phyloP scores from a whole-genome alignment of 1,140 invertebrate genomes.

The Neodiprion pinetum region DNA sequence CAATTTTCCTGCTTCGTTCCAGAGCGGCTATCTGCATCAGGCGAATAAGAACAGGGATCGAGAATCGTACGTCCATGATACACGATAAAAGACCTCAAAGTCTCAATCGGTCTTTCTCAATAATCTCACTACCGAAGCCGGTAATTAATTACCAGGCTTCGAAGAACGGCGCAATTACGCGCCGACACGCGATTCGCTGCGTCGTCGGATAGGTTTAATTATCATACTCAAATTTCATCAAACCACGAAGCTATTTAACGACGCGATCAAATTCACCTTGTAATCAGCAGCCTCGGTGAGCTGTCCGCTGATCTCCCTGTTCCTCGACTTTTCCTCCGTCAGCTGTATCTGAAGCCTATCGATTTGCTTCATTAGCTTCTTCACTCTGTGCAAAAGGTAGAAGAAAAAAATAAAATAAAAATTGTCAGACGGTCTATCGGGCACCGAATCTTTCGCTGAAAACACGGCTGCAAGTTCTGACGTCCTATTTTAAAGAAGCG shows the following conservation, averaged over 20 bases:
- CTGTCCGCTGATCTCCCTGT: constrained; percentile 79
- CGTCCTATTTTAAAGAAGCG: background rate
- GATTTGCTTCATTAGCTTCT: constrained; percentile 78
- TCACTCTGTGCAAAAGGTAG: constrained; percentile 58
- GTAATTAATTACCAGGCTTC: no score
- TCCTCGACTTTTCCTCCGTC: constrained; percentile 73
- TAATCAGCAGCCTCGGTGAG: constrained; percentile 83
- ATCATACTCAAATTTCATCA: background rate
- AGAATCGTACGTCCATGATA: constrained; percentile 12
- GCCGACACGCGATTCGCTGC: background rate
- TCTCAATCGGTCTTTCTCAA: no score
- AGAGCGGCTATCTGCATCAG: constrained; percentile 74
- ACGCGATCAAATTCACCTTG: constrained; percentile 65
- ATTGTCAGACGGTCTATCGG: constrained; percentile 5
- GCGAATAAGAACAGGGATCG: constrained; percentile 25
- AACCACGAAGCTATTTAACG: constrained; percentile 11
- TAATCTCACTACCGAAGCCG: no score
- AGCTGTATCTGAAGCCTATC: constrained; percentile 78
- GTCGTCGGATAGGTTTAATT: constrained; percentile 10
- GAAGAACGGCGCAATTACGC: no score
- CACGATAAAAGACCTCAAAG: no score
- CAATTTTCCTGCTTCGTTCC: constrained; percentile 82
- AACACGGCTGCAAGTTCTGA: constrained; percentile 10
- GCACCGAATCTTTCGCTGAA: background rate
- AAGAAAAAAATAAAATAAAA: constrained; percentile 13